These are phyloP conservation scores for Erpornis zantholeuca DNA, from an alignment of 2,113 vertebrate genomes.

Conservation along the genomic window DNA sequence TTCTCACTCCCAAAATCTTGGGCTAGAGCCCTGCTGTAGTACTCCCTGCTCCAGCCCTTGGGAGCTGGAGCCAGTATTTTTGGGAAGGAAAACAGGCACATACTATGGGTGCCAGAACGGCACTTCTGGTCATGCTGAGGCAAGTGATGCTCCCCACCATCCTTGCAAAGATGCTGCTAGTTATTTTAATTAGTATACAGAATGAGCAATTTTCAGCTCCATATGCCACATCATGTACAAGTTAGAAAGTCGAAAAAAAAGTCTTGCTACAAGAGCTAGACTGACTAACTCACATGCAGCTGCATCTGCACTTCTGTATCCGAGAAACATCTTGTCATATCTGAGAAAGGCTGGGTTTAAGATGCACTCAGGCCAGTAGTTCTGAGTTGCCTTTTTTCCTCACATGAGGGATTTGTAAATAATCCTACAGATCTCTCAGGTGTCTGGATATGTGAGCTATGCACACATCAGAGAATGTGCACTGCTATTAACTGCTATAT, in stretches of 20 bases:
- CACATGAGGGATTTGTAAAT: background rate
- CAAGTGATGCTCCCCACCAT: background rate
- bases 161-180: background rate
- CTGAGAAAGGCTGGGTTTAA: background rate
- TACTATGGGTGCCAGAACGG: background rate
- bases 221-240: background rate
- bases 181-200: slow-evolving; percentile 6
- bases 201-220: slow-evolving; percentile 27
- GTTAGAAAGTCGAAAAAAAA: background rate
- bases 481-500: background rate
- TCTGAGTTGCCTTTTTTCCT: background rate
- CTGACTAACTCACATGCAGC: background rate
- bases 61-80: background rate
- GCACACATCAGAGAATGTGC: background rate
- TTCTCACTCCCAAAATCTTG: background rate
- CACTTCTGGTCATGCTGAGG: background rate
- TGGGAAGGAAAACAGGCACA: too few relatives aligned
- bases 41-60: accelerated
- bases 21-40: background rate
- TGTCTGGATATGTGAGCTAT: background rate
- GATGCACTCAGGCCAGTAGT: background rate
- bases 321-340: background rate
- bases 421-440: background rate
- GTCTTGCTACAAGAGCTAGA: background rate
- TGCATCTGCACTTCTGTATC: background rate